A percentile compares a stretch with the other conserved stretches of the same genome.
These are phyloP conservation scores for Melanotus villosus DNA, from an alignment of 2,888 invertebrate species.

Conservation along the genomic window DNA sequence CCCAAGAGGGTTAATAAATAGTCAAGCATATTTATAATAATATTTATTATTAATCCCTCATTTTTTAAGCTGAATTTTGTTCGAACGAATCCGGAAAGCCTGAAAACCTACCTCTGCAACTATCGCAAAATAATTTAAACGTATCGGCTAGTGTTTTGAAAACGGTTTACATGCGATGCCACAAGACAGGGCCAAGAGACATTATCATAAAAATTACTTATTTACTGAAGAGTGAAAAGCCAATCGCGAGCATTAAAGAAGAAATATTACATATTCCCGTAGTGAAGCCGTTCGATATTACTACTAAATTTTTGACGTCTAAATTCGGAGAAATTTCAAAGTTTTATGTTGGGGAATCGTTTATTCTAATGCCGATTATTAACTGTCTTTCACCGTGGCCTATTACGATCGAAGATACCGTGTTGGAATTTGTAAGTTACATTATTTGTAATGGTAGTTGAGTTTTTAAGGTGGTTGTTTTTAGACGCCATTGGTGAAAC, in stretches of 20 bases:
- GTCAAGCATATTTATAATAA: too few relatives aligned
- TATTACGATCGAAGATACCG: constrained; percentile 76
- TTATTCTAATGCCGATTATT: constrained; percentile 79
- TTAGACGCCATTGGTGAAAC: constrained; percentile 58
- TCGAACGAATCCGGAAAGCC: constrained; percentile 68
- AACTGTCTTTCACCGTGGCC: constrained; percentile 81
- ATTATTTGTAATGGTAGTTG: neutral
- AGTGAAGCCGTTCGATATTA: constrained; percentile 80
- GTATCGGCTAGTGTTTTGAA: constrained; percentile 56
- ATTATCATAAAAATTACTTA: constrained; percentile 73
- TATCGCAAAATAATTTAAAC: constrained; percentile 63
- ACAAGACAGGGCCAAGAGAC: constrained; percentile 74
- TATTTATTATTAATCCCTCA: too few relatives aligned
- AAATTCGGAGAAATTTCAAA: constrained; percentile 77
- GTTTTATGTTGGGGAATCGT: constrained; percentile 78
- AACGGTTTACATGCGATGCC: constrained; percentile 75
- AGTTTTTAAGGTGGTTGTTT: constrained; percentile 30
- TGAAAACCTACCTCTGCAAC: constrained; percentile 69
- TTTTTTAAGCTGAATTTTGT: constrained; percentile 71
- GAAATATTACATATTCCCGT: constrained; percentile 75
- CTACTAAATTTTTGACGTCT: constrained; percentile 76
- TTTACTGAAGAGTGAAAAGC: constrained; percentile 63
- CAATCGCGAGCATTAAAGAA: constrained; percentile 71
- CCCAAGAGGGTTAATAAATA: neutral
- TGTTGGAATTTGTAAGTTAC: constrained; percentile 73